Conservation (phyloP, 2,888 invertebrate genomes). For the Anarsia innoxiella region DNA sequence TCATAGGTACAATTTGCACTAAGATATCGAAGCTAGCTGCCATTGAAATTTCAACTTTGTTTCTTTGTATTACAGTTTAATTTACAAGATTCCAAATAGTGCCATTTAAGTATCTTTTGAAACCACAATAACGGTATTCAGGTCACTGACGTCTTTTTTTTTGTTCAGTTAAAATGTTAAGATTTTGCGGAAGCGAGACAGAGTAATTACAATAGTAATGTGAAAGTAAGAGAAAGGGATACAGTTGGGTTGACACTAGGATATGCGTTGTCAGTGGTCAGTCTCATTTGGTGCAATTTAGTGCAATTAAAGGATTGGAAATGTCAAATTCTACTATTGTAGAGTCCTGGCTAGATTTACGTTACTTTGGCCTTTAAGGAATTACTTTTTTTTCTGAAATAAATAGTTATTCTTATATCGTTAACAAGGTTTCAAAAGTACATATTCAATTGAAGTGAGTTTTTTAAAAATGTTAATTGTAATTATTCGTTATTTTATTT, state of each 20-base stretch:
- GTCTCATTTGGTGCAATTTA: slow-evolving; percentile 26
- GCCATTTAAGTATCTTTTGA: slow-evolving; percentile 6
- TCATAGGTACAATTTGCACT: slow-evolving; percentile 6
- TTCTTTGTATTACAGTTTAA: background rate
- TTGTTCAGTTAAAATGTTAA: slow-evolving; percentile 39
- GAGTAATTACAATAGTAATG: slow-evolving; percentile 20
- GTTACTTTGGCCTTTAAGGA: no score
- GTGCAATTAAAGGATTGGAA: background rate
- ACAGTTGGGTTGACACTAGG: slow-evolving; percentile 22
- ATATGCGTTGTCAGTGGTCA: slow-evolving; percentile 42
- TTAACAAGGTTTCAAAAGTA: no score
- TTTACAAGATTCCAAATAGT: background rate
- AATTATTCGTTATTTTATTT: no score
- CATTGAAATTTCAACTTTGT: background rate
- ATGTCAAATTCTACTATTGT: background rate
- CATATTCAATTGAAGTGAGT: no score
- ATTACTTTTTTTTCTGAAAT: no score
- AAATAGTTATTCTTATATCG: no score
- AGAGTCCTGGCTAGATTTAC: background rate
- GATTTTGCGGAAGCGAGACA: slow-evolving; percentile 49
- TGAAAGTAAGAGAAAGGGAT: slow-evolving; percentile 28
- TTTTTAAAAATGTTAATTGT: no score
- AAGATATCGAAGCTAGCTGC: background rate
- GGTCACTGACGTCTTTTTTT: slow-evolving; percentile 72
- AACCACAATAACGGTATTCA: slow-evolving; percentile 36